These are phyloP conservation scores for Orgyia antiqua DNA, from an alignment of 2,888 invertebrate genomes.

Conservation along the genomic window DNA sequence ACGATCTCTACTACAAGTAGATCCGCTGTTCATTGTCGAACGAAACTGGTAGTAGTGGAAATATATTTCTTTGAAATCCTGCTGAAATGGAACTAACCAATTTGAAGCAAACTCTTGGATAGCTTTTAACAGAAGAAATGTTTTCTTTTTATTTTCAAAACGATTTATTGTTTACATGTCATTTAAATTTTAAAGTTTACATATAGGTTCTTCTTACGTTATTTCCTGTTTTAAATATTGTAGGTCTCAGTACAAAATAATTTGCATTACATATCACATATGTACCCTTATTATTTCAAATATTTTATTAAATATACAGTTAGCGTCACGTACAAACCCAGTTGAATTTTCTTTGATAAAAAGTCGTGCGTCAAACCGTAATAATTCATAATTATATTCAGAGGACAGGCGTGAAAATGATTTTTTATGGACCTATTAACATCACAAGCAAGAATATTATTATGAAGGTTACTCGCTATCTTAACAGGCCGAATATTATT, in stretches of 20 bases:
- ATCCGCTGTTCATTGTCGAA: constrained; percentile 3
- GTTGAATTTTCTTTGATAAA: constrained; percentile 7
- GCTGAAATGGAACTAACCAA: constrained; percentile 53
- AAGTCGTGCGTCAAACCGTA: constrained; percentile 12
- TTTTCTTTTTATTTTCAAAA: constrained; percentile 32
- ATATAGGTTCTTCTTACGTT: too few species aligned
- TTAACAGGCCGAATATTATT: too few species aligned
- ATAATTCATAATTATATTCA: constrained; percentile 21
- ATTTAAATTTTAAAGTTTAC: too few species aligned
- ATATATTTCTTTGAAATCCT: constrained; percentile 45
- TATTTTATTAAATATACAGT: too few species aligned
- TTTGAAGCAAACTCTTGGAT: constrained; percentile 47
- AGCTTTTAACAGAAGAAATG: constrained; percentile 43
- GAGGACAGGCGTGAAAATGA: constrained; percentile 18
- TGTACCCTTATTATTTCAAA: too few species aligned
- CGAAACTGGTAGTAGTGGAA: constrained; percentile 27
- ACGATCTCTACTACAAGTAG: constrained; percentile 5
- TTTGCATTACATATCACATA: too few species aligned
- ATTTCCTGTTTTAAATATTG: too few species aligned
- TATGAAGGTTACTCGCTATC: constrained; percentile 11
- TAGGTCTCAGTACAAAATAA: too few species aligned
- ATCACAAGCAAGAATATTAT: constrained; percentile 20
- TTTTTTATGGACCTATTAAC: constrained; percentile 17
- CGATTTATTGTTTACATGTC: constrained; percentile 7
- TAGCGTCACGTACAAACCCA: too few species aligned